Conservation (phyloP, 2,113 vertebrate species). For the Gymnobelideus leadbeateri region DNA sequence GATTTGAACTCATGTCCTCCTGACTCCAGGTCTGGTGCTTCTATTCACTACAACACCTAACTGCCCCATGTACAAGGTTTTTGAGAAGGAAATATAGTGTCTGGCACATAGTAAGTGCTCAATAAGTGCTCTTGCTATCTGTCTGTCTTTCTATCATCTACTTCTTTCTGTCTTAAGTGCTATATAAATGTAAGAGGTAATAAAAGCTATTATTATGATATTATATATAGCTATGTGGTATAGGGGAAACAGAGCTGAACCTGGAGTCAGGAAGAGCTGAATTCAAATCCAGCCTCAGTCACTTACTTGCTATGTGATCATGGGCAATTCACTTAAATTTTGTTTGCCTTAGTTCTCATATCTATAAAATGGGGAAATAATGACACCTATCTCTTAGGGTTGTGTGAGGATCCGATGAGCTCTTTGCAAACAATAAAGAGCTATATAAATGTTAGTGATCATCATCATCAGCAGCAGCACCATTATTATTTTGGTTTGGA, state of each 20-base stretch:
- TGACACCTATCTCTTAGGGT: neutral
- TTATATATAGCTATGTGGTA: neutral
- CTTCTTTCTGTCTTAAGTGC: neutral
- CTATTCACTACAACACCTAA: too few species aligned
- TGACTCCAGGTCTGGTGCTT: too few species aligned
- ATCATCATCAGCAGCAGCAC: neutral
- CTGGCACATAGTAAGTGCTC: neutral
- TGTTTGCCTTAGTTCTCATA: neutral
- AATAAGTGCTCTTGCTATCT: neutral
- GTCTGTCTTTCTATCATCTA: neutral
- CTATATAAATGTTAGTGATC: neutral
- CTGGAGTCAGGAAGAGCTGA: neutral
- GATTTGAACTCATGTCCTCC: too few species aligned
- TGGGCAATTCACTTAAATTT: neutral
- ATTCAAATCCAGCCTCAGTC: neutral
- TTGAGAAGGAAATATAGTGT: neutral
- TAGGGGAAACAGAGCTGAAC: neutral
- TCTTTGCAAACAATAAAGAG: neutral
- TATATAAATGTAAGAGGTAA: neutral
- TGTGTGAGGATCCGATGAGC: neutral
- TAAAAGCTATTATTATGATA: neutral
- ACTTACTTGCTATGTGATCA: neutral
- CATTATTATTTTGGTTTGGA: neutral
- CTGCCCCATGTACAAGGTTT: neutral
- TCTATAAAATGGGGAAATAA: neutral